A percentile compares a stretch with the other conserved stretches of the same genome.
Conservation (phyloP, 2,797 vertebrate genomes). For the Poecile montanus region DNA sequence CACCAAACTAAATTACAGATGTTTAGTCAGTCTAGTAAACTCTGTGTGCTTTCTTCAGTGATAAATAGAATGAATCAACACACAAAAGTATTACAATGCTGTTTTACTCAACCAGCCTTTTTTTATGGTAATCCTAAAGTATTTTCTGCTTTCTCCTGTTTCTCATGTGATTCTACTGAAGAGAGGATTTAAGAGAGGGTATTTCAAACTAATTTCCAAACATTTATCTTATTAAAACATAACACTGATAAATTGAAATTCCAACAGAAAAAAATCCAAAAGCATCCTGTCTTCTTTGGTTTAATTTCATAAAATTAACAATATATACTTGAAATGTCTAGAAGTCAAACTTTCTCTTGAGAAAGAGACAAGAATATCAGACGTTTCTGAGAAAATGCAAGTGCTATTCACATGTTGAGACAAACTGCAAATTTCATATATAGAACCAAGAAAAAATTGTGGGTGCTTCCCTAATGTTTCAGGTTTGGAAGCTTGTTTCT, state of each 20-base stretch:
- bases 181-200: constrained; percentile 52
- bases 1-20: background rate
- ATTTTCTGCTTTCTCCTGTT: background rate
- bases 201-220: constrained; percentile 50
- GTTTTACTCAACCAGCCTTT: background rate
- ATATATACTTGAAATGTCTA: background rate
- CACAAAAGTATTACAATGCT: background rate
- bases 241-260: background rate
- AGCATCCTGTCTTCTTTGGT: background rate
- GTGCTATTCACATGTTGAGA: background rate
- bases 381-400: background rate
- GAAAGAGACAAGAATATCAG: background rate
- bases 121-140: background rate
- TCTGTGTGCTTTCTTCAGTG: background rate
- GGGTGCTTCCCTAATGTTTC: background rate
- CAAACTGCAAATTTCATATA: background rate
- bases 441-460: background rate
- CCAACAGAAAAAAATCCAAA: background rate
- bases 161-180: constrained; percentile 42
- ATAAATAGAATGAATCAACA: background rate
- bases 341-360: background rate
- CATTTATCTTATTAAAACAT: constrained; percentile 11
- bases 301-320: background rate
- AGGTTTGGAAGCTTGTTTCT: background rate
- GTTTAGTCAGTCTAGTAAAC: background rate